Evolutionary conservation across 1,140 invertebrate species (phyloP), one percentile per base, ranked within the genome.

Genomic region (Macrocentrus cingulum): DNA sequence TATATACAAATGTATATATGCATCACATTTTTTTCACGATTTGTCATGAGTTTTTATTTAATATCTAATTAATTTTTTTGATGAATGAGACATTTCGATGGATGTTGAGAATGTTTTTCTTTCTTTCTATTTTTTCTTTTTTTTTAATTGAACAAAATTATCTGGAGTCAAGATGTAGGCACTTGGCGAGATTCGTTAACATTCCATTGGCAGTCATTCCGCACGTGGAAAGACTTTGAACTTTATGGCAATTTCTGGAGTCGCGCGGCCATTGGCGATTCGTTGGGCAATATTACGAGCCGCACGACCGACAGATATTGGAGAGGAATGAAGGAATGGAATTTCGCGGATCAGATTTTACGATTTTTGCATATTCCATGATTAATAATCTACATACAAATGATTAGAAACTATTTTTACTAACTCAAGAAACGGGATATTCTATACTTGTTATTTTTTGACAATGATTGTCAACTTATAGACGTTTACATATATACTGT

Each of bases 261-360:
- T 39, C 36, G 13, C 36, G 15, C 8, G 8, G 7, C 8, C 13
- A 39, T 39, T 39, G 36, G 36, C 36, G 36, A 39, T 39, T 39
- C 36, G 13, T 39, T 39, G 36, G 36, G 13, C 36, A 39, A 39
- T 39, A 39, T 39, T 39, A 39, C 13, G 36, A 39, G 36, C 13
- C 36, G 7, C 13, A 39, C 36, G 13, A n/a, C 7, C 36, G 36
- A 39, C 36, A 39, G 13, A 8, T 39, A 39, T 39, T 39, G 36
- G 36, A n/a, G 36, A 39, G 13, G 13, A 39, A 39, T 15, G 36
- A 11, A 39, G 36, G 36, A 8, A 39, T 39, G 13, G 13, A 39
- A n/a, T n/a, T 39, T 13, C 4, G 8, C 4, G 7, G 7, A 15
- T n/a, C 7, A 13, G 13, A 39, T 39, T 39, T 39, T n/a, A 39